Conservation (phyloP, 1,140 invertebrate species). For the Aphis gossypii region DNA sequence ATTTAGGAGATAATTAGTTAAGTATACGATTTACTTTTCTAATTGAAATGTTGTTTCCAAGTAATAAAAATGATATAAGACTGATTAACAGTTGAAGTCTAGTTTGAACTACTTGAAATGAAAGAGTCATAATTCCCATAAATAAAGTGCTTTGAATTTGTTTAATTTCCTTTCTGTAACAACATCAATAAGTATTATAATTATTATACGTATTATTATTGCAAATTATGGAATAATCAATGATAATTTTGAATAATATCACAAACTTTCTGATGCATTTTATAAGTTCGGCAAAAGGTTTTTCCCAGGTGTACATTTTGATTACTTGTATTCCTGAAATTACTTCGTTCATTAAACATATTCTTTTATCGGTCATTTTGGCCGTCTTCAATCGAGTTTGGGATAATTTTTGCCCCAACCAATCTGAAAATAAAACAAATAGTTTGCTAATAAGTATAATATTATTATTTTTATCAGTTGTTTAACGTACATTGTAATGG, state of each 20-base stretch:
- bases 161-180: slow-evolving; percentile 67
- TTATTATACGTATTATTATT: not conserved
- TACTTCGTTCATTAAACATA: slow-evolving; percentile 88
- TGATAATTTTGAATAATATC: slow-evolving; percentile 79
- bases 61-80: slow-evolving; percentile 76
- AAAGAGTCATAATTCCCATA: slow-evolving; percentile 76
- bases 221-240: slow-evolving; percentile 70
- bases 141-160: slow-evolving; percentile 75
- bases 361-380: slow-evolving; percentile 79
- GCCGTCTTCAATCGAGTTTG: slow-evolving; percentile 73
- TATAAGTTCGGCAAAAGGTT: slow-evolving; percentile 75
- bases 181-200: slow-evolving; percentile 2
- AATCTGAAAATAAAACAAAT: slow-evolving; percentile 82
- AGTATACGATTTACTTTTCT: slow-evolving; percentile 65
- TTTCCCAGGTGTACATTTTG: slow-evolving; percentile 92
- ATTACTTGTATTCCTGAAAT: slow-evolving; percentile 88
- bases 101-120: slow-evolving; percentile 63
- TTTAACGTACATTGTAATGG: slow-evolving; percentile 77
- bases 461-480: too few relatives aligned
- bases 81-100: slow-evolving; percentile 71
- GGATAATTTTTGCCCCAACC: slow-evolving; percentile 75
- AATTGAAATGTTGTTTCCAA: slow-evolving; percentile 77
- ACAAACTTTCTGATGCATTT: slow-evolving; percentile 67
- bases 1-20: too few relatives aligned
- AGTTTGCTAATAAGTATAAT: slow-evolving; percentile 72